A percentile compares a stretch with the other conserved stretches of the same genome.
phyloP scores from a whole-genome alignment of 2,888 invertebrate species.

The Pristionchus fissidentatus region DNA sequence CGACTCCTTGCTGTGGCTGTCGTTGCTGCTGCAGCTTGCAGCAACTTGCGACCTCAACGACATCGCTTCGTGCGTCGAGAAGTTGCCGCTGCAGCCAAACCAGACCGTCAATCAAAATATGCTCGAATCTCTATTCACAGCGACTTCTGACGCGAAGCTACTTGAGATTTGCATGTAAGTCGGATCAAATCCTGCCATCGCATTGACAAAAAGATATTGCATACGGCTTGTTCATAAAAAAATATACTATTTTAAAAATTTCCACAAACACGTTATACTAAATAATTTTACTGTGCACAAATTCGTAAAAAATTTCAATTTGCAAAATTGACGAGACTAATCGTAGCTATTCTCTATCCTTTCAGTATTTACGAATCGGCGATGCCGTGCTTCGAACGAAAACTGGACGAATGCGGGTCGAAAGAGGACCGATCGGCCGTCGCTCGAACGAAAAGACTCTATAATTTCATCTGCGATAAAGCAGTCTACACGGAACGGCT shows the following conservation, averaged over 20 bases:
- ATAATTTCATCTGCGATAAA: constrained; percentile 47
- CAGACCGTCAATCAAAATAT: constrained; percentile 55
- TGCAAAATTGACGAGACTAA: too few species aligned
- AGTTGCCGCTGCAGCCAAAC: constrained; percentile 54
- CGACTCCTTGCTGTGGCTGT: not conserved
- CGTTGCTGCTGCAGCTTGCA: not conserved
- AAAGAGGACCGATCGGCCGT: constrained; percentile 55
- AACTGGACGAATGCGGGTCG: constrained; percentile 61
- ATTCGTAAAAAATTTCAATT: too few species aligned
- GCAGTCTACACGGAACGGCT: not conserved
- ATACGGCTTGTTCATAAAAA: too few species aligned
- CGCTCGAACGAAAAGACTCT: constrained; percentile 59
- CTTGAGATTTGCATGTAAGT: constrained; percentile 64
- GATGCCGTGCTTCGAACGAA: constrained; percentile 61
- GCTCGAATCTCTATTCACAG: constrained; percentile 62
- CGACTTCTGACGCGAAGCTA: constrained; percentile 64
- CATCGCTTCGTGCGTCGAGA: constrained; percentile 54
- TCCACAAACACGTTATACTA: too few species aligned
- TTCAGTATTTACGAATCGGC: constrained; percentile 57
- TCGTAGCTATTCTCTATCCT: not conserved
- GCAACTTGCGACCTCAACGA: constrained; percentile 42
- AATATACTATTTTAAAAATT: too few species aligned
- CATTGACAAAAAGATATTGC: too few species aligned
- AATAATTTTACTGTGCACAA: not conserved
- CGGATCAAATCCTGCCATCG: too few species aligned